Evolutionary conservation across 1,140 invertebrate species (phyloP).

Genomic region (Aphis gossypii): DNA sequence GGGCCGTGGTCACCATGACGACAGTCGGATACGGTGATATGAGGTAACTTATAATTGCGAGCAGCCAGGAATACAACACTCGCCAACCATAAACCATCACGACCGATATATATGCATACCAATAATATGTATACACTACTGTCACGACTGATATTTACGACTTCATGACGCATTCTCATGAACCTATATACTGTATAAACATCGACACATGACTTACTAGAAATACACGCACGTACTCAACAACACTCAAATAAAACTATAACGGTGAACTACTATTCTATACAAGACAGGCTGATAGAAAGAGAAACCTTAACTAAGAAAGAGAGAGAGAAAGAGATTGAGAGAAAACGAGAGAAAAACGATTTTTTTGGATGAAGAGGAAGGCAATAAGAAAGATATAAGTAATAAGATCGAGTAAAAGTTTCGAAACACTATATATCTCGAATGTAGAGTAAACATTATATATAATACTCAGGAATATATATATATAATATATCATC

Average conservation of each 20-base stretch:
- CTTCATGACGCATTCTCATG: not conserved
- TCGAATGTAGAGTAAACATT: not conserved
- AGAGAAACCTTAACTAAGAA: not conserved
- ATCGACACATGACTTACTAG: not conserved
- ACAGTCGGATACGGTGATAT: slow-evolving; percentile 98
- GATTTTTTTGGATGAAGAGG: not conserved
- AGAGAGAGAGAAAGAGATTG: not conserved
- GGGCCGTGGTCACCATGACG: slow-evolving; percentile 99
- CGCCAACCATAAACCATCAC: not conserved
- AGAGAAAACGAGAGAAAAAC: not conserved
- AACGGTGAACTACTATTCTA: slow-evolving; percentile 1
- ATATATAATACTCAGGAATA: not conserved
- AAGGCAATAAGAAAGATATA: not conserved
- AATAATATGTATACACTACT: not conserved
- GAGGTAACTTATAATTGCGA: slow-evolving; percentile 73
- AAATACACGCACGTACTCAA: not conserved
- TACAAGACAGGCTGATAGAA: not conserved
- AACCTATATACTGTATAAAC: not conserved
- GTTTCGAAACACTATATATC: not conserved
- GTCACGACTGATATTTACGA: not conserved
- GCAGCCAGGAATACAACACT: slow-evolving; percentile 60
- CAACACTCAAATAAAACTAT: not conserved
- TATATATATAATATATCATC: not conserved
- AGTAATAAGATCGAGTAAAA: slow-evolving; percentile 5
- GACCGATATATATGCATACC: not conserved